These are phyloP conservation scores for Antheraea yamamai DNA, from an alignment of 2,888 invertebrate species.

Conservation along the genomic window DNA sequence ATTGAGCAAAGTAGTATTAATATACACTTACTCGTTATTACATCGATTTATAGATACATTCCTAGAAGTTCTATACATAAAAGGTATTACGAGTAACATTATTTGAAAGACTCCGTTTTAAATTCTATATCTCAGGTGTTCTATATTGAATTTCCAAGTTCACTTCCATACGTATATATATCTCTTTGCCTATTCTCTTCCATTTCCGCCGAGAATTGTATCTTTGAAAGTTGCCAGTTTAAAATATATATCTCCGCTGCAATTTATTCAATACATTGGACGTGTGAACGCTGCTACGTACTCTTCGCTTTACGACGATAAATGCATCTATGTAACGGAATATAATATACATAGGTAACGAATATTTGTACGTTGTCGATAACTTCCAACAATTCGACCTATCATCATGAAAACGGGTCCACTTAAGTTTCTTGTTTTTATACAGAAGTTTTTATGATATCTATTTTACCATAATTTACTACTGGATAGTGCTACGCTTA, in stretches of 20 bases:
- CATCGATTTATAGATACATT: neutral
- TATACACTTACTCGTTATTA: neutral
- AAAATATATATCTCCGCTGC: neutral
- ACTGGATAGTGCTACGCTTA: too few species aligned
- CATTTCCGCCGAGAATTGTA: neutral
- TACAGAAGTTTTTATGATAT: too few species aligned
- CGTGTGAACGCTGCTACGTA: neutral
- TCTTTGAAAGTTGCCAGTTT: neutral
- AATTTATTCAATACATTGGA: neutral
- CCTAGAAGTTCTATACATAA: neutral
- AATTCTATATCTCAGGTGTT: neutral
- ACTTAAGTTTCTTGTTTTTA: too few species aligned
- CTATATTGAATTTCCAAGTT: neutral
- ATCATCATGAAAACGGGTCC: too few species aligned
- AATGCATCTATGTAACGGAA: neutral
- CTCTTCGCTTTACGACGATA: neutral
- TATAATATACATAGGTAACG: too few species aligned
- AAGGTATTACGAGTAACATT: neutral
- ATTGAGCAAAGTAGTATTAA: neutral
- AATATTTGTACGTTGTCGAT: too few species aligned
- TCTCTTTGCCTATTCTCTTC: neutral
- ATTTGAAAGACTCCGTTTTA: neutral
- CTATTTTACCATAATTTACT: too few species aligned
- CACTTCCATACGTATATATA: neutral
- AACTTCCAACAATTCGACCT: too few species aligned